Evolutionary conservation across 1,140 invertebrate genomes (phyloP).

Genomic region (Musca vetustissima): DNA sequence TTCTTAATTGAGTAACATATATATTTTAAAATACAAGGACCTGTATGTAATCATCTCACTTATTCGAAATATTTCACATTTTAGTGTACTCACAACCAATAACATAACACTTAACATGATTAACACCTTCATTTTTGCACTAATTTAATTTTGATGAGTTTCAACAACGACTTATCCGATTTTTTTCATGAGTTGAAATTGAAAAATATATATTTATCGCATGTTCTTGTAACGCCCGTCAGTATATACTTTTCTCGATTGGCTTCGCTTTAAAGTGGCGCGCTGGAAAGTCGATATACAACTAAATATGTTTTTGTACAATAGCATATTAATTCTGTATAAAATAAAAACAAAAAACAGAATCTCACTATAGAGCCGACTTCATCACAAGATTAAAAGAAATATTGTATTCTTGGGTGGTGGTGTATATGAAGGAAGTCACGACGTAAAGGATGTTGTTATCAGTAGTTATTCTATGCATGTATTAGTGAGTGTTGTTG

Average conservation of each 20-base stretch:
- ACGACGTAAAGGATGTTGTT: conserved; percentile 27
- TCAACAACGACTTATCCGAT: background rate
- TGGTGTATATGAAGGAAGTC: conserved; percentile 20
- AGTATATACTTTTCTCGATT: background rate
- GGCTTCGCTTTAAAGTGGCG: background rate
- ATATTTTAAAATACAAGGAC: background rate
- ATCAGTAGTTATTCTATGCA: background rate
- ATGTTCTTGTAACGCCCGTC: background rate
- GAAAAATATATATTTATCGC: background rate
- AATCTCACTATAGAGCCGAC: too few species aligned
- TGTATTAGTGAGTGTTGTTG: too few species aligned
- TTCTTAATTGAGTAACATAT: background rate
- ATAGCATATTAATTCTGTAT: too few species aligned
- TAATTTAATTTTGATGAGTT: background rate
- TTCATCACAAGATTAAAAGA: too few species aligned
- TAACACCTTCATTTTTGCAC: conserved; percentile 17
- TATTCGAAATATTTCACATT: background rate
- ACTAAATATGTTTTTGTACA: conserved; percentile 14
- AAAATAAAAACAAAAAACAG: too few species aligned
- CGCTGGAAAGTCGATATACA: conserved; percentile 17
- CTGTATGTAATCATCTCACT: background rate
- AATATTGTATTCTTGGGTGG: too few species aligned
- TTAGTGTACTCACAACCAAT: conserved; percentile 19
- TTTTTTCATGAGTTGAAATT: background rate
- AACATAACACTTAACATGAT: conserved; percentile 2